Conservation (phyloP, 2,113 vertebrate genomes). For the Numenius arquata region DNA sequence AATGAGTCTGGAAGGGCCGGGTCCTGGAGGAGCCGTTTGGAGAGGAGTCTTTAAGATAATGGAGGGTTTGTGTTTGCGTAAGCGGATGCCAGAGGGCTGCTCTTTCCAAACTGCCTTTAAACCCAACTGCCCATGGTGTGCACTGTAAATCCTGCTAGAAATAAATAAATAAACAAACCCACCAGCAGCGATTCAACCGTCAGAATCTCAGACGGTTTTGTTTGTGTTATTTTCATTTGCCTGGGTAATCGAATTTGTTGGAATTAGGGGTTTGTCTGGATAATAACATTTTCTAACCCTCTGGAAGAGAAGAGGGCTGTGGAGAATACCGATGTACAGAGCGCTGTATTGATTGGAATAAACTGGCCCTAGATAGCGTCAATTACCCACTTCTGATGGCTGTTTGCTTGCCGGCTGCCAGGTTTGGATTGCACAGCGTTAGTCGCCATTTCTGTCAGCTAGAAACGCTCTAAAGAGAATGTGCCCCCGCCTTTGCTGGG, state of each 20-base stretch:
- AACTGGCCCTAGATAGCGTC: conserved; percentile 47
- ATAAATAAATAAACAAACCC: neutral
- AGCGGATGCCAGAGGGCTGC: neutral
- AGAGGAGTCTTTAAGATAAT: neutral
- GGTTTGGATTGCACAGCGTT: neutral
- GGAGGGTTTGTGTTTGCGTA: neutral
- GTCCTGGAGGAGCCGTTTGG: neutral
- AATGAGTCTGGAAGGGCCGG: neutral
- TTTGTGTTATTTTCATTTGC: conserved; percentile 45
- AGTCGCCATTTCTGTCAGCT: neutral
- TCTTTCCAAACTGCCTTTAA: neutral
- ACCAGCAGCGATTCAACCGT: neutral
- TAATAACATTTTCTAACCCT: conserved; percentile 49
- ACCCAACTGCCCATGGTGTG: neutral
- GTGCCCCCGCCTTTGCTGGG: neutral
- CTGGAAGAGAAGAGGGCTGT: neutral
- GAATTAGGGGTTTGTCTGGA: conserved; percentile 58
- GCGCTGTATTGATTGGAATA: neutral
- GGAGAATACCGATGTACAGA: neutral
- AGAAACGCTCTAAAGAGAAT: neutral
- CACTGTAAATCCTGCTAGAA: neutral
- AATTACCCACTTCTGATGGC: conserved; percentile 52
- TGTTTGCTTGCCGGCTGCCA: conserved; percentile 24
- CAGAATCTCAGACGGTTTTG: neutral
- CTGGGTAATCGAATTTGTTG: conserved; percentile 56